phyloP scores from a whole-genome alignment of 2,113 vertebrate species.

The Athene noctua region DNA sequence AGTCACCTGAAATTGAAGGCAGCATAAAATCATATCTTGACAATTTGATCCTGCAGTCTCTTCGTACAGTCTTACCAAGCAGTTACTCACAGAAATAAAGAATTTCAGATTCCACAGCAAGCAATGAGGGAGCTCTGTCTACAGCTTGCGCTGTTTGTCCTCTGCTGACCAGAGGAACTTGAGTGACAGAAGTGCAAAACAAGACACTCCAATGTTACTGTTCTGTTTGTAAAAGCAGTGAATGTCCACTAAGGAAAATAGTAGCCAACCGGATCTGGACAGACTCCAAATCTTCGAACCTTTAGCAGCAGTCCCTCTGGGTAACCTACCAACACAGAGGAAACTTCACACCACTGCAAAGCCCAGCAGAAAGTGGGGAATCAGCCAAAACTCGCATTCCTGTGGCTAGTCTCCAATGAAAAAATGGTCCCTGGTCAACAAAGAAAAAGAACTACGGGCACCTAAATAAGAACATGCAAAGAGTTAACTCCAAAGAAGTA shows the following conservation, averaged over 20 bases:
- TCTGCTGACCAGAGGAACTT: constrained; percentile 25
- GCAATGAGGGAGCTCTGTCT: background rate
- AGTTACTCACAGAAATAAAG: background rate
- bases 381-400: constrained; percentile 17
- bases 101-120: background rate
- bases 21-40: background rate
- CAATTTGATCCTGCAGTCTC: background rate
- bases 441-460: background rate
- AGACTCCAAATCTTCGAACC: constrained; percentile 20
- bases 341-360: constrained; percentile 11
- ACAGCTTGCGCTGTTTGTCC: constrained; percentile 1
- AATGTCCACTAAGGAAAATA: constrained; percentile 19
- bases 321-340: constrained; percentile 37
- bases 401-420: constrained; percentile 9
- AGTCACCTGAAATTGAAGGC: background rate
- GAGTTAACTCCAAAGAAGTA: background rate
- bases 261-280: constrained; percentile 44
- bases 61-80: background rate
- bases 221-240: constrained; percentile 37
- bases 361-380: constrained; percentile 15
- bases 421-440: constrained; percentile 13
- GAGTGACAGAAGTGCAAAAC: constrained; percentile 31
- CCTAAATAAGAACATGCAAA: background rate
- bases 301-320: constrained; percentile 17
- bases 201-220: constrained; percentile 24